Conservation (phyloP, 2,888 invertebrate genomes). For the Tromatobia lineatoria region DNA sequence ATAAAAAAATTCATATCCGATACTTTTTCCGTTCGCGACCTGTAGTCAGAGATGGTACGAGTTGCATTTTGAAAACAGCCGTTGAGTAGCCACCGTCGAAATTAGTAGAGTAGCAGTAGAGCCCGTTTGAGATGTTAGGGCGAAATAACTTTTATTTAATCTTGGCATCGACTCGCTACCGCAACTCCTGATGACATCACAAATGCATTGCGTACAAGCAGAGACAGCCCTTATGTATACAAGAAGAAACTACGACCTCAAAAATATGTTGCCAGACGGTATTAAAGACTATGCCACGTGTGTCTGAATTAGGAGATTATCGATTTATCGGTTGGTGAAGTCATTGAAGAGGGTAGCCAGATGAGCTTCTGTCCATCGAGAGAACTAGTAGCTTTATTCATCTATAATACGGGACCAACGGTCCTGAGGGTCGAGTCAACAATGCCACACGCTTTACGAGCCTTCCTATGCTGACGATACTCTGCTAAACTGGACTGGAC, state of each 20-base stretch:
- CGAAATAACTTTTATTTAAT: too few species aligned
- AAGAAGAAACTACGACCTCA: slow-evolving; percentile 11
- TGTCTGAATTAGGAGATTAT: slow-evolving; percentile 48
- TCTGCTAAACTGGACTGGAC: slow-evolving; percentile 22
- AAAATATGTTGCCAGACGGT: slow-evolving; percentile 23
- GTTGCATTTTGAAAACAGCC: too few species aligned
- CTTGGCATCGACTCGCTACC: too few species aligned
- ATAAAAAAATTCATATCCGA: too few species aligned
- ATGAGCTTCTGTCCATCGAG: slow-evolving; percentile 54
- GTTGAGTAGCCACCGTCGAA: too few species aligned
- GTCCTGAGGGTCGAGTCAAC: slow-evolving; percentile 56
- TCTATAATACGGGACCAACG: slow-evolving; percentile 50
- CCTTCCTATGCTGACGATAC: not conserved
- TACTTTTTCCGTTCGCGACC: too few species aligned
- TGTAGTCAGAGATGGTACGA: too few species aligned
- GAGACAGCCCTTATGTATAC: too few species aligned
- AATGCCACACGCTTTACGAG: slow-evolving; percentile 65
- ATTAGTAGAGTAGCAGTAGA: too few species aligned
- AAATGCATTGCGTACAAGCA: not conserved
- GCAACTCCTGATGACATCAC: too few species aligned
- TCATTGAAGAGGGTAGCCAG: slow-evolving; percentile 30
- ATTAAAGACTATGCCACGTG: slow-evolving; percentile 6
- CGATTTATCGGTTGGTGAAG: slow-evolving; percentile 62
- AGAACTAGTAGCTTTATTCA: slow-evolving; percentile 46
- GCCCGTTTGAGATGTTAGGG: too few species aligned